Evolutionary conservation across 2,888 invertebrate genomes (phyloP).

Genomic region (Chydorus sphaericus): DNA sequence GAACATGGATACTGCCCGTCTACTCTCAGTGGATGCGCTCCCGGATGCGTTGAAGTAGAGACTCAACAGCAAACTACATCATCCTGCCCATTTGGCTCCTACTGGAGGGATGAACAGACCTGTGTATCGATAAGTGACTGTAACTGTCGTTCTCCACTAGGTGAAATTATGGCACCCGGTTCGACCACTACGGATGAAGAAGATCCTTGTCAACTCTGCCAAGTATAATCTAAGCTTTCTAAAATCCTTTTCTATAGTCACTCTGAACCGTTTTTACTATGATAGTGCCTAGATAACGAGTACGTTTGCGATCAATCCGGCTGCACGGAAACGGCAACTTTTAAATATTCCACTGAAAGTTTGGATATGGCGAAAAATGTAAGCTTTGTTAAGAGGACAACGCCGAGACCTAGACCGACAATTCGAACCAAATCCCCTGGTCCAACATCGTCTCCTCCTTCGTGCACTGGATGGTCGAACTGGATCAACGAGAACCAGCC

Average conservation of each 20-base stretch:
- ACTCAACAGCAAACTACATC: background rate
- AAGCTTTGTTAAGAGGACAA: background rate
- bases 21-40: conserved; percentile 28
- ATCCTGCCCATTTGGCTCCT: conserved; percentile 40
- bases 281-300: conserved; percentile 59
- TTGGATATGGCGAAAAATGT: background rate
- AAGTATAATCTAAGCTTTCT: too few species aligned
- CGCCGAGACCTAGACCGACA: conserved; percentile 11
- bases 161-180: conserved; percentile 54
- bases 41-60: conserved; percentile 22
- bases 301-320: conserved; percentile 47
- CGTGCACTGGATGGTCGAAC: conserved; percentile 22
- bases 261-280: too few species aligned
- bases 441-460: conserved; percentile 19
- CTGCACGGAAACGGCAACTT: conserved; percentile 27
- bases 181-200: conserved; percentile 41
- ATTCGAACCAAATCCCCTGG: conserved; percentile 22
- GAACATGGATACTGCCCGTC: conserved; percentile 25
- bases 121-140: conserved; percentile 62
- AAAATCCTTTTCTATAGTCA: too few species aligned
- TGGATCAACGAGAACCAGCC: conserved; percentile 24
- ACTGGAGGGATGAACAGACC: conserved; percentile 53
- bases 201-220: conserved; percentile 49
- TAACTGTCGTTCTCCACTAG: conserved; percentile 50
- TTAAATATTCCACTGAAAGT: background rate